Conservation (phyloP, 2,797 vertebrate species). For the Acrossocheilus fasciatus region DNA sequence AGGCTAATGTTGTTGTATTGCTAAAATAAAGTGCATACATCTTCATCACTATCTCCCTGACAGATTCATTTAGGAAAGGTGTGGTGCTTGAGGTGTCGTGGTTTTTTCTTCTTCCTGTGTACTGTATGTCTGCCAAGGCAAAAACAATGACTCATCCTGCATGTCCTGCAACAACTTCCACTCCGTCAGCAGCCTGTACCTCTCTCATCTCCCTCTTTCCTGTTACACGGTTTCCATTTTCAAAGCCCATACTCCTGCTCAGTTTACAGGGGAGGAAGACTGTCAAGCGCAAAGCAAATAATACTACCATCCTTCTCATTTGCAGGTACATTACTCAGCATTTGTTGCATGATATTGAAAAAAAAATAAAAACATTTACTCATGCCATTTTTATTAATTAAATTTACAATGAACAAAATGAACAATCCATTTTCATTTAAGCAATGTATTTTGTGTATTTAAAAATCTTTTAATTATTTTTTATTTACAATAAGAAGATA, state of each 20-base stretch:
- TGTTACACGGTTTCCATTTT: slow-evolving; percentile 6
- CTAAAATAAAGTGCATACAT: slow-evolving; percentile 13
- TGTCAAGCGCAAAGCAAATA: slow-evolving; percentile 28
- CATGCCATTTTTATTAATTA: background rate
- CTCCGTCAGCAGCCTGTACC: slow-evolving; percentile 12
- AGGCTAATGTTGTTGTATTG: slow-evolving; percentile 3
- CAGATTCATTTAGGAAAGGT: slow-evolving; percentile 5
- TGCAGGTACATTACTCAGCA: slow-evolving; percentile 24
- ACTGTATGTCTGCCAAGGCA: slow-evolving; percentile 1
- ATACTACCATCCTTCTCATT: slow-evolving; percentile 27
- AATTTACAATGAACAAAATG: background rate
- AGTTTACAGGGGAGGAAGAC: slow-evolving; percentile 12
- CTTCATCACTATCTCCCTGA: slow-evolving; percentile 21
- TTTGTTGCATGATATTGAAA: background rate
- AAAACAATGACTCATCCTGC: slow-evolving; percentile 15
- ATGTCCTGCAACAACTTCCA: slow-evolving; percentile 6
- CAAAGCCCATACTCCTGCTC: slow-evolving; percentile 19
- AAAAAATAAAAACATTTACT: background rate
- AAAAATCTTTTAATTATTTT: background rate
- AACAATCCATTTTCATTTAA: too few species aligned
- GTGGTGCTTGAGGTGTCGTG: background rate
- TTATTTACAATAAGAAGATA: background rate
- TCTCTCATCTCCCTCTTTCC: background rate
- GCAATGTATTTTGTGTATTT: too few species aligned
- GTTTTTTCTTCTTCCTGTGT: background rate